phyloP scores from a whole-genome alignment of 2,113 vertebrate genomes.

The Salvelinus namaycush region DNA sequence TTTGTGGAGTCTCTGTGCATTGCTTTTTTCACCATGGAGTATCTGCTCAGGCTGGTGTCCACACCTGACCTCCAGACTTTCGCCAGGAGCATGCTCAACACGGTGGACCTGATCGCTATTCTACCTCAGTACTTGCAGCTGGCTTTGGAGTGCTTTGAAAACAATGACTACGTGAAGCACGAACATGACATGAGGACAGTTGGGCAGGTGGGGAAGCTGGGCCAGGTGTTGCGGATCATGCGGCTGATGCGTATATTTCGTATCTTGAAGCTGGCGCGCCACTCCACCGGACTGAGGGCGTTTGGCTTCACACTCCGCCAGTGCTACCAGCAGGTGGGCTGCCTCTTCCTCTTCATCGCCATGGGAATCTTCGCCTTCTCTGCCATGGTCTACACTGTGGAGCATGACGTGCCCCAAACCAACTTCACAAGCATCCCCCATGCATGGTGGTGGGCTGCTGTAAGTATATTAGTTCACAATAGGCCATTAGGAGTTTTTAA shows the following conservation, averaged over 20 bases:
- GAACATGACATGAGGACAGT: conserved; percentile 89
- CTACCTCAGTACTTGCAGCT: conserved; percentile 87
- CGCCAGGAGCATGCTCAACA: conserved; percentile 84
- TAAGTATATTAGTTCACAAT: conserved; percentile 72
- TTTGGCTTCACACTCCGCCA: conserved; percentile 94
- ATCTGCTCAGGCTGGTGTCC: conserved; percentile 84
- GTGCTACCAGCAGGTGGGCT: conserved; percentile 98
- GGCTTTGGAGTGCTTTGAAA: conserved; percentile 83
- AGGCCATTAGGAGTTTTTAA: background rate
- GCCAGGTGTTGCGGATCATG: conserved; percentile 94
- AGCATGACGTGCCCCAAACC: conserved; percentile 87
- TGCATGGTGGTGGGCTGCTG: conserved; percentile 97
- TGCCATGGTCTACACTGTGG: conserved; percentile 92
- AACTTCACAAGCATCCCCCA: conserved; percentile 97
- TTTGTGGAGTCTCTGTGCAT: conserved; percentile 87
- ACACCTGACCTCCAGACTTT: conserved; percentile 85
- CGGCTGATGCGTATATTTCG: conserved; percentile 95
- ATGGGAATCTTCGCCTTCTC: conserved; percentile 96
- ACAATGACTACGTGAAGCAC: conserved; percentile 72
- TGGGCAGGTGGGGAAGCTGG: conserved; percentile 90
- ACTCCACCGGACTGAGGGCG: conserved; percentile 92
- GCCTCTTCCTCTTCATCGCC: conserved; percentile 91
- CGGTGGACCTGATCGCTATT: conserved; percentile 92
- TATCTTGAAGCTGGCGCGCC: conserved; percentile 93
- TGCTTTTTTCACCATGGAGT: conserved; percentile 90